Evolutionary conservation across 2,797 vertebrate genomes (phyloP).

Genomic region (Helicolenus hilgendorfi): DNA sequence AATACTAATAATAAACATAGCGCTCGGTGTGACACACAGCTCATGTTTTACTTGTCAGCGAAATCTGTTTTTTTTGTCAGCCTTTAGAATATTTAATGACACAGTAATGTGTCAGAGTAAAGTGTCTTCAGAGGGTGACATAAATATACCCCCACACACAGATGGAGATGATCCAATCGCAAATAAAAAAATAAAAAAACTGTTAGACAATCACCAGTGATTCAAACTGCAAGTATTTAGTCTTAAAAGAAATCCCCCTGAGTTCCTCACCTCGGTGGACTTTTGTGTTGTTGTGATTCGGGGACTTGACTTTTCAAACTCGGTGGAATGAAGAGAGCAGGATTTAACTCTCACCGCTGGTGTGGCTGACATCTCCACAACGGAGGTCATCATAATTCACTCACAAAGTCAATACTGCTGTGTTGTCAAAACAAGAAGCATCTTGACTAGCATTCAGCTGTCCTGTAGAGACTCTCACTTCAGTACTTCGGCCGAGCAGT

Average conservation of each 20-base stretch:
- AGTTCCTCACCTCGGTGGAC: background rate
- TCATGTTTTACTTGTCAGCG: constrained; percentile 30
- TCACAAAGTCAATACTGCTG: constrained; percentile 73
- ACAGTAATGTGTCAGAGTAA: constrained; percentile 45
- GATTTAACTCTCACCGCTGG: constrained; percentile 53
- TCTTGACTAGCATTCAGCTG: constrained; percentile 43
- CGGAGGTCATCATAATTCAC: constrained; percentile 78
- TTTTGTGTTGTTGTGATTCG: background rate
- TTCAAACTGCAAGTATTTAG: background rate
- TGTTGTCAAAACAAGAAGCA: constrained; percentile 67
- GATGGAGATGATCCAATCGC: constrained; percentile 23
- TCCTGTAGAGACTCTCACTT: constrained; percentile 57
- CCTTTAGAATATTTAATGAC: constrained; percentile 45
- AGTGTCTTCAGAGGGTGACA: constrained; percentile 30
- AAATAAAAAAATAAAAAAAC: background rate
- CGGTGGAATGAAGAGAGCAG: constrained; percentile 13
- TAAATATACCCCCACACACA: constrained; percentile 37
- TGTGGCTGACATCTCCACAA: constrained; percentile 65
- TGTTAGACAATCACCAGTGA: background rate
- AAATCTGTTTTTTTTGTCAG: constrained; percentile 9
- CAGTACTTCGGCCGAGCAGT: constrained; percentile 6
- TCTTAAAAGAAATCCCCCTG: background rate
- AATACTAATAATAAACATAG: constrained; percentile 68
- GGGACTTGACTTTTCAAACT: constrained; percentile 39
- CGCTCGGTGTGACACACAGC: constrained; percentile 9